Evolutionary conservation across 2,797 vertebrate genomes (phyloP).

Genomic region (Acrossocheilus wenchowensis): DNA sequence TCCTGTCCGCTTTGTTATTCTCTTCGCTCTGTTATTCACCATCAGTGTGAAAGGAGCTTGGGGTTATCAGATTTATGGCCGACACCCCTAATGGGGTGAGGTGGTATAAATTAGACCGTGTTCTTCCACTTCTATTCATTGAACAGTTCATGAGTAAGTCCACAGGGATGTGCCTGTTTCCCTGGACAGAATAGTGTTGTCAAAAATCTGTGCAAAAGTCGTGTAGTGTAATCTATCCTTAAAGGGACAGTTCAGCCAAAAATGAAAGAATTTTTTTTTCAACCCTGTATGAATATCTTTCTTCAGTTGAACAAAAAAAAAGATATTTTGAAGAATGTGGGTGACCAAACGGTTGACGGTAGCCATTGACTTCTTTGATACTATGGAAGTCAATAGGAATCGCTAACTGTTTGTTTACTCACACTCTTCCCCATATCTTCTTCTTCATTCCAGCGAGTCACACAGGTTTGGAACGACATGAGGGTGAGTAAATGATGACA

Average conservation of each 20-base stretch:
- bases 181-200: constrained; percentile 61
- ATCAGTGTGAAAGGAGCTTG: constrained; percentile 6
- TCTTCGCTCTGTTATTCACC: not conserved
- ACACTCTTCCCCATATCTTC: not conserved
- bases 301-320: not conserved
- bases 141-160: constrained; percentile 61
- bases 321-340: not conserved
- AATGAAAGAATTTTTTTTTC: not conserved
- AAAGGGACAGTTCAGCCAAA: not conserved
- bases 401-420: not conserved
- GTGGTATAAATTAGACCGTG: constrained; percentile 65
- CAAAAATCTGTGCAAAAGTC: not conserved
- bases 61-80: constrained; percentile 13
- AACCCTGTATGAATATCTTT: not conserved
- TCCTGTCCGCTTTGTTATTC: not conserved
- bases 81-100: constrained; percentile 45
- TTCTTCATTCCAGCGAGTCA: not conserved
- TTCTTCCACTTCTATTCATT: constrained; percentile 46
- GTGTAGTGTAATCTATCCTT: not conserved
- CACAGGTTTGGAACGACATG: not conserved
- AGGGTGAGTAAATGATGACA: not conserved
- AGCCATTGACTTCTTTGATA: not conserved
- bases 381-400: not conserved
- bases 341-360: not conserved
- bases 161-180: constrained; percentile 56